These are phyloP conservation scores for Barbus barbus DNA, from an alignment of 2,113 vertebrate genomes.

Conservation along the genomic window DNA sequence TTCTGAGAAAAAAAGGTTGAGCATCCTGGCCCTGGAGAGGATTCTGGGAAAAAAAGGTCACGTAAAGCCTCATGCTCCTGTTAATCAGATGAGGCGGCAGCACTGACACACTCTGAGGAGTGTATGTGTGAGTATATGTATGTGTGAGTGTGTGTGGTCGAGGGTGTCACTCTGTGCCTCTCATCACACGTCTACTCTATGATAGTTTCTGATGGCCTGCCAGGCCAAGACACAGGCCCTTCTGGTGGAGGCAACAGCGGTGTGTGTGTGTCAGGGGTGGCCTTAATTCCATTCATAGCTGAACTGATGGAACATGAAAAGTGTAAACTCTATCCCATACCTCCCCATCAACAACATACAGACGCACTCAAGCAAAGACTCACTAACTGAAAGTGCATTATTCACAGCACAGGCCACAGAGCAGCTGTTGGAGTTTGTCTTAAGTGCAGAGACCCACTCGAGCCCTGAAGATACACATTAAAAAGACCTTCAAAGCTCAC, in stretches of 20 bases:
- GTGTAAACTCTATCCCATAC: constrained; percentile 35
- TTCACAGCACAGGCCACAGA: constrained; percentile 25
- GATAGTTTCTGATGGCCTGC: constrained; percentile 56
- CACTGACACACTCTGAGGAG: constrained; percentile 44
- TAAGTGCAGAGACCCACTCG: constrained; percentile 37
- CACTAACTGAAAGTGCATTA: constrained; percentile 27
- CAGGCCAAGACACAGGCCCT: constrained; percentile 39
- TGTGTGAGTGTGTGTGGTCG: constrained; percentile 43
- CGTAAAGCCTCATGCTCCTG: constrained; percentile 37
- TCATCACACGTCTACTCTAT: constrained; percentile 53
- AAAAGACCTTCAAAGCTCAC: constrained; percentile 49
- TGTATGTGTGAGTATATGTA: constrained; percentile 39
- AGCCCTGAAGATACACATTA: constrained; percentile 20
- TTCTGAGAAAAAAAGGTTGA: not conserved
- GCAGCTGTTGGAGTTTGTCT: constrained; percentile 46
- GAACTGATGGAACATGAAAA: constrained; percentile 29
- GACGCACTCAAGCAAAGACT: constrained; percentile 29
- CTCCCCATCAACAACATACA: constrained; percentile 35
- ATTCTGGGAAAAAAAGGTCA: constrained; percentile 47
- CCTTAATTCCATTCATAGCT: constrained; percentile 42
- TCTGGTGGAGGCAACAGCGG: constrained; percentile 33
- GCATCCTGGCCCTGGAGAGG: constrained; percentile 18
- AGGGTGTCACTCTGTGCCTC: constrained; percentile 51
- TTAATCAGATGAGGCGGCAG: constrained; percentile 51
- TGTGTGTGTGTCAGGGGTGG: constrained; percentile 27